Evolutionary conservation across 2,888 invertebrate species (phyloP).

Genomic region (Drosophila acutilabella): DNA sequence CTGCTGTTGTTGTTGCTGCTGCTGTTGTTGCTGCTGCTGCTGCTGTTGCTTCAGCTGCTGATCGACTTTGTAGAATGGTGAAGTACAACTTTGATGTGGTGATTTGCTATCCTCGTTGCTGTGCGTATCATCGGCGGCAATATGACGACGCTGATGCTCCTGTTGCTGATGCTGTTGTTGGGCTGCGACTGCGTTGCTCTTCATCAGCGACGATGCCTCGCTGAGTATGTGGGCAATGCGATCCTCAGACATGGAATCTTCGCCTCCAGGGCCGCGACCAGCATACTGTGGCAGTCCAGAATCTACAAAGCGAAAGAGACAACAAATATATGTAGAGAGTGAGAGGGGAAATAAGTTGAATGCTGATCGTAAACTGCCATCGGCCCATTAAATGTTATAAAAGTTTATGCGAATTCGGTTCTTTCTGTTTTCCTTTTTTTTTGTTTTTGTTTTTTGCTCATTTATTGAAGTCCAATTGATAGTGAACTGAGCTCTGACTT

Average conservation of each 20-base stretch:
- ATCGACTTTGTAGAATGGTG: constrained; percentile 91
- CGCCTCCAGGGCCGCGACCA: constrained; percentile 91
- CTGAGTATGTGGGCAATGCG: constrained; percentile 96
- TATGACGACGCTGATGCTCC: constrained; percentile 82
- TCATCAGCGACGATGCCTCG: constrained; percentile 96
- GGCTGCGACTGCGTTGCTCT: constrained; percentile 84
- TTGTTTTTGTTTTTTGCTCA: constrained; percentile 37
- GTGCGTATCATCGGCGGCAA: constrained; percentile 87
- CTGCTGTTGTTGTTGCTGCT: constrained; percentile 87
- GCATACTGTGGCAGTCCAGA: constrained; percentile 92
- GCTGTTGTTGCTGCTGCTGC: constrained; percentile 86
- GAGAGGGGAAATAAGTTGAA: constrained; percentile 1
- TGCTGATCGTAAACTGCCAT: constrained; percentile 73
- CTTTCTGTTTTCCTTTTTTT: too few relatives aligned
- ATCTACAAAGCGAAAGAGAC: constrained; percentile 85
- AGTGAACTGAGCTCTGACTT: constrained; percentile 17
- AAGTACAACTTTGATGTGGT: constrained; percentile 91
- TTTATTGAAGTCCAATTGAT: constrained; percentile 64
- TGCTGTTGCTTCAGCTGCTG: constrained; percentile 73
- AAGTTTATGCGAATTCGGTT: constrained; percentile 64
- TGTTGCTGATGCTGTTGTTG: constrained; percentile 84
- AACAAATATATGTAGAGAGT: too few relatives aligned
- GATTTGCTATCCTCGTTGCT: constrained; percentile 94
- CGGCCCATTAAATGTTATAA: constrained; percentile 82
- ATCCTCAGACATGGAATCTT: constrained; percentile 94